Evolutionary conservation across 2,888 invertebrate genomes (phyloP).

Genomic region (Heliothis peltigera): DNA sequence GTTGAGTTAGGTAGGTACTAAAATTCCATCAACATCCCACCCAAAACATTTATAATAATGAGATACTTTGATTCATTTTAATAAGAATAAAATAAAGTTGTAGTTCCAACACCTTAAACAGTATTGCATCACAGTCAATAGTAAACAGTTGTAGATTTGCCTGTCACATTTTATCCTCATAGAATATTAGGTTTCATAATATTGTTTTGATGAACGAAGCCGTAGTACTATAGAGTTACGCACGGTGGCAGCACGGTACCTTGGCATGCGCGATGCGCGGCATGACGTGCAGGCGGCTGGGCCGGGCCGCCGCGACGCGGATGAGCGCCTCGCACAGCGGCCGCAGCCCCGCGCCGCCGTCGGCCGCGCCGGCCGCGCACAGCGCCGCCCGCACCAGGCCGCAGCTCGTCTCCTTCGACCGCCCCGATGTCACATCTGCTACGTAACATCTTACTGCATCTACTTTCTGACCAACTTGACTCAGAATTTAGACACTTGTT

Average conservation of each 20-base stretch:
- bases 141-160: no score
- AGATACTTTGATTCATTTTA: neutral
- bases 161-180: no score
- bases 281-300: conserved; percentile 87
- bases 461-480: no score
- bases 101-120: no score
- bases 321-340: conserved; percentile 89
- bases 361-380: conserved; percentile 47
- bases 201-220: no score
- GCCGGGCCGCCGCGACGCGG: conserved; percentile 87
- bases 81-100: no score
- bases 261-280: conserved; percentile 86
- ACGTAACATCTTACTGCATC: neutral
- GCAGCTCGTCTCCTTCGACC: conserved; percentile 80
- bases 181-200: no score
- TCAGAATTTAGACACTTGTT: no score
- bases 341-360: conserved; percentile 73
- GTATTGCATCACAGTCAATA: no score
- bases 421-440: conserved; percentile 78
- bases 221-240: no score
- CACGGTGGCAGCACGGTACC: conserved; percentile 70
- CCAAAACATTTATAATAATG: neutral
- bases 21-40: neutral
- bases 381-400: conserved; percentile 72
- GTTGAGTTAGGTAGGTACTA: neutral